These are phyloP conservation scores for Beris morrisii DNA, from an alignment of 2,888 invertebrate genomes.

Conservation along the genomic window DNA sequence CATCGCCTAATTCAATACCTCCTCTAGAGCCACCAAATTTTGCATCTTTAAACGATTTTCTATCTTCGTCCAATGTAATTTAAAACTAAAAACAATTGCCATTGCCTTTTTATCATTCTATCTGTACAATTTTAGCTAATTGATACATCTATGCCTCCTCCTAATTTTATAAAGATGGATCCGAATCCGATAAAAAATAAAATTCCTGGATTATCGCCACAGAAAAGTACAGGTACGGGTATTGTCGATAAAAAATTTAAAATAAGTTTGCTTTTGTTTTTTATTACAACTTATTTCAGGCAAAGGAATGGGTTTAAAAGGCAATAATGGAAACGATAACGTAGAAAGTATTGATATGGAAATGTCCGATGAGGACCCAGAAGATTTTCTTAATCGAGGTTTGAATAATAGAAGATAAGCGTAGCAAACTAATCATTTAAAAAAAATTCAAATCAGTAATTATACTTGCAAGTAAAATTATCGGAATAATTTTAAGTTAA, in stretches of 20 bases:
- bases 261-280: background rate
- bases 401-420: no score
- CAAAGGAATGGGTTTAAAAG: constrained; percentile 48
- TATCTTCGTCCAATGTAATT: constrained; percentile 17
- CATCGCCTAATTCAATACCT: constrained; percentile 42
- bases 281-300: constrained; percentile 41
- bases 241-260: background rate
- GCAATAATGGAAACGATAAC: constrained; percentile 63
- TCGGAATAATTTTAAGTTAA: no score
- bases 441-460: no score
- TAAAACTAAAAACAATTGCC: no score
- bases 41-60: constrained; percentile 28
- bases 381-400: constrained; percentile 42
- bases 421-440: no score
- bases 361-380: constrained; percentile 76
- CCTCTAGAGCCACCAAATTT: constrained; percentile 36
- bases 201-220: constrained; percentile 48
- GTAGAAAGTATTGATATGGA: constrained; percentile 86
- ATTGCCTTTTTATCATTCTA: no score
- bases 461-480: no score
- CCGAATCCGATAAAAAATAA: constrained; percentile 44
- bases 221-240: constrained; percentile 28
- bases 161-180: constrained; percentile 28
- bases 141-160: constrained; percentile 41
- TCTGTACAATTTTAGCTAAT: constrained; percentile 44